These are phyloP conservation scores for Sebastes minor DNA, from an alignment of 2,797 vertebrate genomes.

Conservation along the genomic window DNA sequence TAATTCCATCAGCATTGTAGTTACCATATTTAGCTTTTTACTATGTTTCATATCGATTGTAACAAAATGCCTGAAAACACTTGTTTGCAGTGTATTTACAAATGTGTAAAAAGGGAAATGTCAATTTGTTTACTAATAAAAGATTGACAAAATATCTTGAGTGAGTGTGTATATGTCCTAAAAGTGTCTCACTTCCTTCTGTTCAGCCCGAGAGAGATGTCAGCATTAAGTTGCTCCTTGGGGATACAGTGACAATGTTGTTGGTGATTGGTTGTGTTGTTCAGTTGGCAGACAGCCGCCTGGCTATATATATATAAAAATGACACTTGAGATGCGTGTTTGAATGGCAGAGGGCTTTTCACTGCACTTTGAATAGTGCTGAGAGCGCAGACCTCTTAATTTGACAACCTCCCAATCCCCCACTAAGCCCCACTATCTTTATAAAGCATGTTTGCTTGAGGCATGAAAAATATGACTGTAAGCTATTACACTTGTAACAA, in stretches of 20 bases:
- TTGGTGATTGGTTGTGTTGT: slow-evolving; percentile 47
- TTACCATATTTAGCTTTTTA: slow-evolving; percentile 76
- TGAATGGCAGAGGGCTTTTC: slow-evolving; percentile 50
- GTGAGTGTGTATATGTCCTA: background rate
- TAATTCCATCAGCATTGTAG: slow-evolving; percentile 69
- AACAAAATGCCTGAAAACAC: slow-evolving; percentile 70
- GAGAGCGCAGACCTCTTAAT: slow-evolving; percentile 27
- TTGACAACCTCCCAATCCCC: background rate
- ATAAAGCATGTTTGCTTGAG: background rate
- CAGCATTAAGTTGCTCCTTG: slow-evolving; percentile 12
- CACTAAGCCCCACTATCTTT: background rate
- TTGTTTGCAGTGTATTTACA: slow-evolving; percentile 72
- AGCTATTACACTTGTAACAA: background rate
- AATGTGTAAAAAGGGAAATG: slow-evolving; percentile 81
- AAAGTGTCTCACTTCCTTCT: background rate
- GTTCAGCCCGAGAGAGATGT: background rate
- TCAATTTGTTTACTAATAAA: slow-evolving; percentile 81
- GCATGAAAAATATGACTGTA: background rate
- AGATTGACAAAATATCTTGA: slow-evolving; percentile 37
- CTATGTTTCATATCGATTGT: slow-evolving; percentile 73
- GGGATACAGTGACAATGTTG: slow-evolving; percentile 52
- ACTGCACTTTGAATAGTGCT: slow-evolving; percentile 59
- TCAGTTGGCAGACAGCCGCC: slow-evolving; percentile 26
- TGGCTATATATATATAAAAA: slow-evolving; percentile 65
- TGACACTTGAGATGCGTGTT: slow-evolving; percentile 71